These are phyloP conservation scores for Wiebesia pumilae DNA, from an alignment of 1,140 invertebrate species.

Conservation along the genomic window DNA sequence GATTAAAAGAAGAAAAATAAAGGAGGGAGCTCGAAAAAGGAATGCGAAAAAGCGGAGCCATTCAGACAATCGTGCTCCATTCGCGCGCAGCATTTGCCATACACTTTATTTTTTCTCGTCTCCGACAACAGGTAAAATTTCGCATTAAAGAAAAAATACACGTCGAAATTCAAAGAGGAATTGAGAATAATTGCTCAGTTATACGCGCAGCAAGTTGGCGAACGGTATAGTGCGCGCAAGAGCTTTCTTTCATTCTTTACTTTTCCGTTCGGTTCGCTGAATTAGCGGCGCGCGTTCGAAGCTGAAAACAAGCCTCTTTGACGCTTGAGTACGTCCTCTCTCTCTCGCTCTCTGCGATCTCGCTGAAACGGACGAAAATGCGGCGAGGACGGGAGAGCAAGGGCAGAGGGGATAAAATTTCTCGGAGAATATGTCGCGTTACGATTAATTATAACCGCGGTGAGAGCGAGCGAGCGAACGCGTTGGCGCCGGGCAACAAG, in stretches of 20 bases:
- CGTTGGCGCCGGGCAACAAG: slow-evolving; percentile 38
- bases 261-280: slow-evolving; percentile 53
- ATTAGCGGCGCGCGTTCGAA: slow-evolving; percentile 47
- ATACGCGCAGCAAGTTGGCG: slow-evolving; percentile 27
- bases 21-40: not conserved
- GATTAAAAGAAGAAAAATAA: slow-evolving; percentile 51
- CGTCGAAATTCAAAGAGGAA: slow-evolving; percentile 51
- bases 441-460: slow-evolving; percentile 61
- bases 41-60: slow-evolving; percentile 34
- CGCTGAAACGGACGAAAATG: not conserved
- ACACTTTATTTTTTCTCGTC: not conserved
- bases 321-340: slow-evolving; percentile 51
- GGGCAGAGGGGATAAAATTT: slow-evolving; percentile 8
- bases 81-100: not conserved
- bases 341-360: not conserved
- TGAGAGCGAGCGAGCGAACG: not conserved
- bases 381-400: not conserved
- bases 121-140: slow-evolving; percentile 39
- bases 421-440: slow-evolving; percentile 54
- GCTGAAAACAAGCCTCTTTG: slow-evolving; percentile 53
- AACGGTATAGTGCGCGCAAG: slow-evolving; percentile 4
- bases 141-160: slow-evolving; percentile 35
- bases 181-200: slow-evolving; percentile 51
- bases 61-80: slow-evolving; percentile 35
- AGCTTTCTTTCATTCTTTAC: slow-evolving; percentile 52